Percentiles rank a stretch among this genome's conserved stretches.
Conservation (phyloP, 2,888 invertebrate genomes). For the Macrostomum cliftonense region DNA sequence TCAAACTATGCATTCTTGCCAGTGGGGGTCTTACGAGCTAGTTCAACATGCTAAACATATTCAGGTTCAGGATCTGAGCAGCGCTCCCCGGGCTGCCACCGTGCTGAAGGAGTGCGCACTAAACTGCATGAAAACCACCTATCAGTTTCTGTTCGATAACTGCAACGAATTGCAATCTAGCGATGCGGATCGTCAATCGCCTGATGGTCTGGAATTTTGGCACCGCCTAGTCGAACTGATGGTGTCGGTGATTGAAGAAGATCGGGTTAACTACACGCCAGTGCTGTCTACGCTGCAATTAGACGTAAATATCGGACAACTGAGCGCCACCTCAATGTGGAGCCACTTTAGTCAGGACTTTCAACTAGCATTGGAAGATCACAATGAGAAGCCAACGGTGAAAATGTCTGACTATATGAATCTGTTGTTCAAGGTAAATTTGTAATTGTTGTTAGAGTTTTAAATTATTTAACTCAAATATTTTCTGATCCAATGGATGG, state of each 20-base stretch:
- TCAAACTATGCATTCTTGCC: no score
- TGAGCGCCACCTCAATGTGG: slow-evolving; percentile 96
- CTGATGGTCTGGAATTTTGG: slow-evolving; percentile 65
- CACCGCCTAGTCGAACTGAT: slow-evolving; percentile 87
- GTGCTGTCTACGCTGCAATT: slow-evolving; percentile 80
- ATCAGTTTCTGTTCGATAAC: slow-evolving; percentile 96
- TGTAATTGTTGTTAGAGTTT: no score
- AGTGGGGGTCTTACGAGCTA: no score
- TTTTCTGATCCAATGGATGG: no score
- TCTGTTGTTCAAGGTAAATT: slow-evolving; percentile 74
- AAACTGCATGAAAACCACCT: slow-evolving; percentile 90
- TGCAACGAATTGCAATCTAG: slow-evolving; percentile 79
- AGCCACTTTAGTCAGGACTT: slow-evolving; percentile 69
- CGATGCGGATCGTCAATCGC: slow-evolving; percentile 3
- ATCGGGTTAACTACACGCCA: slow-evolving; percentile 86
- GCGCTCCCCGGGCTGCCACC: slow-evolving; percentile 89
- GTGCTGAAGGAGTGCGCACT: slow-evolving; percentile 98
- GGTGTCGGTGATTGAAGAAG: slow-evolving; percentile 94
- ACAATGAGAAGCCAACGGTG: slow-evolving; percentile 50
- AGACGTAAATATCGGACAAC: slow-evolving; percentile 86
- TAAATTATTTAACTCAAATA: no score
- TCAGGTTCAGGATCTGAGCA: slow-evolving; percentile 83
- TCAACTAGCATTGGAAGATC: slow-evolving; percentile 72
- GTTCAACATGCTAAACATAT: no score
- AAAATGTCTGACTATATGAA: slow-evolving; percentile 98